Evolutionary conservation across 23 tunicate species (phyloP).

Genomic region (Botrylloides violaceus): DNA sequence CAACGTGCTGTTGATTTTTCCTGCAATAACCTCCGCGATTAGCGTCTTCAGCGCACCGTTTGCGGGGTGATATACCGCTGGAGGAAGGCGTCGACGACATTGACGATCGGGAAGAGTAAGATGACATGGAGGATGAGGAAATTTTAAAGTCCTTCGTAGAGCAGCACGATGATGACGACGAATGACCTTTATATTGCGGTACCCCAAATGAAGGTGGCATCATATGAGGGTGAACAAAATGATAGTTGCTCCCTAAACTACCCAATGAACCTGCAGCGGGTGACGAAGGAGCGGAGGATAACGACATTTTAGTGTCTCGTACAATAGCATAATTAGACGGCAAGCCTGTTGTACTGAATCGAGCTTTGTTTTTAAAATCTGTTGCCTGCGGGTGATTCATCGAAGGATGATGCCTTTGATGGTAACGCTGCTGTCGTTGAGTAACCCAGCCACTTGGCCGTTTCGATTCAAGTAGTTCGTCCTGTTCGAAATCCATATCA

Average conservation of each 20-base stretch:
- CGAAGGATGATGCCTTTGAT: conserved; percentile 56
- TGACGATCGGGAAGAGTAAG: conserved; percentile 51
- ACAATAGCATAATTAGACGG: conserved; percentile 51
- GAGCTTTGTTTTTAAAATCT: conserved; percentile 50
- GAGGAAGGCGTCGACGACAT: conserved; percentile 61
- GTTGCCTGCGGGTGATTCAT: conserved; percentile 8
- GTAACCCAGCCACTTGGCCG: not conserved
- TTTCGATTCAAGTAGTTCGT: conserved; percentile 5
- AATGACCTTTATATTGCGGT: conserved; percentile 5
- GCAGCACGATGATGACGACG: conserved; percentile 21
- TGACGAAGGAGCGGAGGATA: conserved; percentile 81
- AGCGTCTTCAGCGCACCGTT: conserved; percentile 70
- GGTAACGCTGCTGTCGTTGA: conserved; percentile 63
- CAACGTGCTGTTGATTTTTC: not conserved
- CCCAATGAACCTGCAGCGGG: conserved; percentile 82
- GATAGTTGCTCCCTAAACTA: conserved; percentile 36
- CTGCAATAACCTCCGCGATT: conserved; percentile 1
- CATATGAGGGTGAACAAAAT: not conserved
- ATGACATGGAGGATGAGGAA: conserved; percentile 47
- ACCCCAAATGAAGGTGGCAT: not conserved
- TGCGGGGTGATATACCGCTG: conserved; percentile 55
- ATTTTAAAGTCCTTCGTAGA: conserved; percentile 31
- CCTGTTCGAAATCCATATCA: too few species aligned
- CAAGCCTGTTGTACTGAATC: conserved; percentile 76
- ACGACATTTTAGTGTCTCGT: conserved; percentile 85